Percentiles rank a stretch among this genome's conserved stretches.
Evolutionary conservation across 2,888 invertebrate species (phyloP).

Genomic region (Phlogophora meticulosa): DNA sequence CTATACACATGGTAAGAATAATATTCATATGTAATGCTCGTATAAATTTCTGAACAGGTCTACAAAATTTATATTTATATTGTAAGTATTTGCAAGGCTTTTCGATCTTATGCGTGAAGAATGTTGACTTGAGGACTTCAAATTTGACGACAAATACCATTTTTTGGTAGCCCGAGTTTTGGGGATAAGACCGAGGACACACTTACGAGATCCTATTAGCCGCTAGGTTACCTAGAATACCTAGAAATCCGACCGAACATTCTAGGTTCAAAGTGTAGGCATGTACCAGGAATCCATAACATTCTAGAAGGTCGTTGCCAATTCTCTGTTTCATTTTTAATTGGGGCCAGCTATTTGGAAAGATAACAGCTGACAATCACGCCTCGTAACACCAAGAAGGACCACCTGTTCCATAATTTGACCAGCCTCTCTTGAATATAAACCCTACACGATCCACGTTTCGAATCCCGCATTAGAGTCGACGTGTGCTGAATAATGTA

Average conservation of each 20-base stretch:
- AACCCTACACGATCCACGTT: slow-evolving; percentile 10
- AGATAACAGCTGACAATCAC: slow-evolving; percentile 7
- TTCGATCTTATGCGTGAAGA: too few species aligned
- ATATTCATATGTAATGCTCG: slow-evolving; percentile 5
- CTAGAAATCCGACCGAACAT: background rate
- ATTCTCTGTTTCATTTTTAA: background rate
- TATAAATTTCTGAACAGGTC: slow-evolving; percentile 9
- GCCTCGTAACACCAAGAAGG: background rate
- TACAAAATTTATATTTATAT: background rate
- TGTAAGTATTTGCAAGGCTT: too few species aligned
- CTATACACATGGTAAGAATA: slow-evolving; percentile 32
- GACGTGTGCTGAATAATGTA: slow-evolving; percentile 50
- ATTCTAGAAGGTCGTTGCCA: background rate
- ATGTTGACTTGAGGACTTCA: too few species aligned
- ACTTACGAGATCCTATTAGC: too few species aligned
- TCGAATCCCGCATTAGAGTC: slow-evolving; percentile 16
- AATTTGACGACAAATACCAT: too few species aligned
- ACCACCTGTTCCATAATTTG: background rate
- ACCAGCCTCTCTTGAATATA: background rate
- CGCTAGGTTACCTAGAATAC: background rate
- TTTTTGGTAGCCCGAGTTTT: too few species aligned
- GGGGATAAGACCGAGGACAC: too few species aligned
- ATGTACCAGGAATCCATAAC: slow-evolving; percentile 5
- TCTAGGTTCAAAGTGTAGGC: background rate
- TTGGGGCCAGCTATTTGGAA: background rate